Base-by-base conservation (phyloP, 2,113 vertebrate genomes). In the Amphiprion ocellaris region DNA sequence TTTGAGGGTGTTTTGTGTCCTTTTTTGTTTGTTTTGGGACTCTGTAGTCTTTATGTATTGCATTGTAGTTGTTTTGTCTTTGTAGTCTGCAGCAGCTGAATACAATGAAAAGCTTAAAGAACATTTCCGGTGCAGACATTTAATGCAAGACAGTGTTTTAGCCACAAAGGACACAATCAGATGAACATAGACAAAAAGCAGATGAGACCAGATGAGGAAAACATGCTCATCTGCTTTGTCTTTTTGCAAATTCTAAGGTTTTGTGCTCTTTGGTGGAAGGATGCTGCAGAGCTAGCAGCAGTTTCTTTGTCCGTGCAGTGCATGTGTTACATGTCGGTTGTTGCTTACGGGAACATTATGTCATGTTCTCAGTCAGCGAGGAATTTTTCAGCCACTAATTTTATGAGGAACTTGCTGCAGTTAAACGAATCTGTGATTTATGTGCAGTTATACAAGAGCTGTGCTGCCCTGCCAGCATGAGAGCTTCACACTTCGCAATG, bases 351-450 rank as follows among this genome's bases (percentile, higher is more conserved):
- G 65, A 73, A 41, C 66, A 64, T 68, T 4, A 70, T 53, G n/a
- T 87, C 78, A 79, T 17, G 10, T 11, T 41, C 9, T 12, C 28
- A 9, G 54, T 21, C 15, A 74, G 55, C 52, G 4, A 59, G n/a
- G 33, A 15, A 24, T 5, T 56, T 60, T 69, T 77, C 72, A 70
- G 24, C 70, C 23, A 37, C 26, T 54, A 28, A 19, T 61, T 82
- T 84, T 79, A 84, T 26, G 66, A 72, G 66, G 24, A 39, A 60
- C 44, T n/a, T 5, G 1, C 10, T 21, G 68, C 64, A 33, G 56
- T 65, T 61, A 82, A 87, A 59, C n/a, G 21, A 56, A 62, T 44
- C 68, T 80, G 50, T 85, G 76, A 77, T 61, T 77, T 74, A 47
- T 56, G 53, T 1, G 9, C 2, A 49, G 50, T 52, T 62, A 19